Evolutionary conservation across 1,140 invertebrate species (phyloP).

Genomic region (Drosophila erecta): DNA sequence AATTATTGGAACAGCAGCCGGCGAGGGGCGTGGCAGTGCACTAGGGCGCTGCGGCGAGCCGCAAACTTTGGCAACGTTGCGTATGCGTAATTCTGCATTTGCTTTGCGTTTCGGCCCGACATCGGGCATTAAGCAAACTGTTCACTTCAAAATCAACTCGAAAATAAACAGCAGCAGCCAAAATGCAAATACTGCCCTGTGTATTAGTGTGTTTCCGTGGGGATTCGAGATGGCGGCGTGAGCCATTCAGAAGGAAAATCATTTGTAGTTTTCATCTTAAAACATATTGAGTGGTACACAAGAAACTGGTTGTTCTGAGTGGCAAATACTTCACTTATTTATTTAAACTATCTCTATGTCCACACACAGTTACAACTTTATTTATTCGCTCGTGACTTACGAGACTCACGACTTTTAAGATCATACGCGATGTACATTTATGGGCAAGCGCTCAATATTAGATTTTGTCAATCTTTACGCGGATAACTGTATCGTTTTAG

Average conservation of each 20-base stretch:
- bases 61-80: conserved; percentile 73
- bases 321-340: too few relatives aligned
- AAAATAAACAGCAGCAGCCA: conserved; percentile 77
- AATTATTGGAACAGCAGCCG: conserved; percentile 58
- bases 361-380: too few relatives aligned
- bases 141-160: conserved; percentile 83
- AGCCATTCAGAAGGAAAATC: neutral
- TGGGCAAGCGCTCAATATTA: too few relatives aligned
- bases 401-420: too few relatives aligned
- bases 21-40: neutral
- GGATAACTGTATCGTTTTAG: too few relatives aligned
- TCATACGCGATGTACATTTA: too few relatives aligned
- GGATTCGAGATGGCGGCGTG: conserved; percentile 14
- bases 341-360: too few relatives aligned
- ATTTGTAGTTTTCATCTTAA: too few relatives aligned
- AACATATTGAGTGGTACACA: too few relatives aligned
- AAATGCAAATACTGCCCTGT: conserved; percentile 54
- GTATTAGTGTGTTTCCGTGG: conserved; percentile 10
- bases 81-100: conserved; percentile 77
- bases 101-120: conserved; percentile 46
- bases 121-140: conserved; percentile 79
- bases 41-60: conserved; percentile 50
- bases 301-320: too few relatives aligned
- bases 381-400: too few relatives aligned
- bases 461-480: too few relatives aligned